phyloP scores from a whole-genome alignment of 2,113 vertebrate genomes.

The Tachycineta bicolor region DNA sequence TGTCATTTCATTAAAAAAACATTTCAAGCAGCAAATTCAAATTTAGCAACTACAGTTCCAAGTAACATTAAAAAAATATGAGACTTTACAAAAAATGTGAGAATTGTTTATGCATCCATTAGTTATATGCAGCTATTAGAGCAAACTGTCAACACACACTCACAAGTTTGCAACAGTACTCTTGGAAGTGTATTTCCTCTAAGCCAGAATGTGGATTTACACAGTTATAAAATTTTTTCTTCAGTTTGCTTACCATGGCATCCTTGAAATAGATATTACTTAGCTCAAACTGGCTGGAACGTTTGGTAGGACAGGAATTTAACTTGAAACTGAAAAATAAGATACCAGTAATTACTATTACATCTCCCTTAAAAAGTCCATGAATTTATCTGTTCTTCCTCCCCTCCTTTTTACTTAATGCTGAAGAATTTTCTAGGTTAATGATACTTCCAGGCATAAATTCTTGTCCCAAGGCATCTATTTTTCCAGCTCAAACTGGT shows the following conservation, averaged over 20 bases:
- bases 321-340: neutral
- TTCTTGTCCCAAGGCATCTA: neutral
- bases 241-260: neutral
- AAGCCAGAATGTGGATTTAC: neutral
- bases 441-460: constrained; percentile 12
- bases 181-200: neutral
- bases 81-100: neutral
- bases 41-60: neutral
- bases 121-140: neutral
- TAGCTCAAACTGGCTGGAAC: neutral
- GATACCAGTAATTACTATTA: neutral
- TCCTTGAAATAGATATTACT: neutral
- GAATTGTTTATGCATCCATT: neutral
- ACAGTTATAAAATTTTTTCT: neutral
- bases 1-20: neutral
- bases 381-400: neutral
- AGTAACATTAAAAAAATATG: neutral
- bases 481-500: neutral
- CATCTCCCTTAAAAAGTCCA: neutral
- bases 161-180: neutral
- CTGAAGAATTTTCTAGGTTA: neutral
- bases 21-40: neutral
- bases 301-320: neutral
- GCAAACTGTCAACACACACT: neutral
- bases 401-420: neutral